Evolutionary conservation across 2,888 invertebrate species (phyloP).

Genomic region (Acronicta aceris): DNA sequence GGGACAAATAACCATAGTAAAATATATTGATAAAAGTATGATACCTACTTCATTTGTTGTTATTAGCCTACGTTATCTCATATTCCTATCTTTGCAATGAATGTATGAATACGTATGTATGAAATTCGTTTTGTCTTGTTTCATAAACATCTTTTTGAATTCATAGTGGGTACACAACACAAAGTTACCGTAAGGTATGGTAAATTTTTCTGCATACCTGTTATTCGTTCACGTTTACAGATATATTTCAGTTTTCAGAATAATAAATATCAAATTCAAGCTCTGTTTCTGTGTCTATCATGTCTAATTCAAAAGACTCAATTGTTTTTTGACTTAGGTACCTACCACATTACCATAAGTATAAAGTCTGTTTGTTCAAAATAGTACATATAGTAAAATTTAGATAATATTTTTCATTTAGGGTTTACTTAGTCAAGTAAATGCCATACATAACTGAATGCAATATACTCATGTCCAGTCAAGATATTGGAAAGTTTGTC

Average conservation of each 20-base stretch:
- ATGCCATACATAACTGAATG: conserved; percentile 63
- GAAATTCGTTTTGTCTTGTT: conserved; percentile 46
- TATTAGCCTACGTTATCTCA: conserved; percentile 65
- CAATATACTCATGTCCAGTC: conserved; percentile 67
- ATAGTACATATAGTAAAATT: conserved; percentile 15
- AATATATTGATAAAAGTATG: conserved; percentile 57
- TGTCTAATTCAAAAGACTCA: conserved; percentile 8
- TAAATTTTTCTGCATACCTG: conserved; percentile 34
- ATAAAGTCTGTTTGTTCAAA: conserved; percentile 7
- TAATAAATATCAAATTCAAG: neutral
- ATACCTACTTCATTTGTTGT: conserved; percentile 65
- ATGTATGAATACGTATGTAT: conserved; percentile 45
- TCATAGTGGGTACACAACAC: conserved; percentile 37
- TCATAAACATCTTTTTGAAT: conserved; percentile 45
- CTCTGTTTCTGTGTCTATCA: conserved; percentile 8
- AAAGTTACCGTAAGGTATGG: conserved; percentile 54
- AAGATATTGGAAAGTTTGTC: conserved; percentile 61
- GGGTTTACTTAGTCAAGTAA: conserved; percentile 64
- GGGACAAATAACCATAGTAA: conserved; percentile 63
- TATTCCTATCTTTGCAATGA: conserved; percentile 48
- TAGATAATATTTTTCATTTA: conserved; percentile 57
- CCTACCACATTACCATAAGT: conserved; percentile 7
- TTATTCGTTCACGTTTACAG: conserved; percentile 1
- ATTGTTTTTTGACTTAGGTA: conserved; percentile 19
- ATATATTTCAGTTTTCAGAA: neutral